Percentiles rank a stretch among this genome's conserved stretches.
phyloP scores from a whole-genome alignment of 2,797 vertebrate species.

The Echeneis naucrates region DNA sequence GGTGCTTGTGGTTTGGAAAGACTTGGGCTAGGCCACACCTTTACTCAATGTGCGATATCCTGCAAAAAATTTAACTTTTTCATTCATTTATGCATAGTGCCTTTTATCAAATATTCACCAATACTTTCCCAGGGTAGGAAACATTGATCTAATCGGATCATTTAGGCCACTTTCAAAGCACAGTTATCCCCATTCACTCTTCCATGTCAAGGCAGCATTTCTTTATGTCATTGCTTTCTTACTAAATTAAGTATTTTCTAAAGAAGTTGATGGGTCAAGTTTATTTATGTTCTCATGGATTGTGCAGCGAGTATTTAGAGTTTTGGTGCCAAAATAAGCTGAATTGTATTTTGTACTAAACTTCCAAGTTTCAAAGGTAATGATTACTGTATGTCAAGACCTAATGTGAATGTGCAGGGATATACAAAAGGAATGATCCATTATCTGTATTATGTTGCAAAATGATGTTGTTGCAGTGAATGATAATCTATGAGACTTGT shows the following conservation, averaged over 20 bases:
- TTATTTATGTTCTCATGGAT: not conserved
- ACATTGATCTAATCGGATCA: too few species aligned
- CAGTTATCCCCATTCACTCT: not conserved
- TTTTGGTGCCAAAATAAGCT: not conserved
- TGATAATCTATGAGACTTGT: slow-evolving; percentile 21
- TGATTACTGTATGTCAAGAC: slow-evolving; percentile 2
- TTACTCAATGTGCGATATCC: slow-evolving; percentile 63
- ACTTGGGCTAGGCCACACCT: slow-evolving; percentile 45
- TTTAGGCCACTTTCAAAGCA: too few species aligned
- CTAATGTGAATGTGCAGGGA: not conserved
- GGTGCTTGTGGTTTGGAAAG: slow-evolving; percentile 29
- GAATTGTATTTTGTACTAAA: not conserved
- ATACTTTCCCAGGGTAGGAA: too few species aligned
- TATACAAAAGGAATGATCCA: slow-evolving; percentile 10
- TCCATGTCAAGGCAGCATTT: not conserved
- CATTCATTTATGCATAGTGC: slow-evolving; percentile 51
- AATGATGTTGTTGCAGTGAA: slow-evolving; percentile 14
- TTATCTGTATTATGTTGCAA: not conserved
- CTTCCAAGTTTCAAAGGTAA: slow-evolving; percentile 5
- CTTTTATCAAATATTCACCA: slow-evolving; percentile 48
- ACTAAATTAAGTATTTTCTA: not conserved
- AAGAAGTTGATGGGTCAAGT: not conserved
- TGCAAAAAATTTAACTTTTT: slow-evolving; percentile 32
- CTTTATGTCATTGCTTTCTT: slow-evolving; percentile 6
- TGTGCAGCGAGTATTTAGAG: not conserved